Percentiles rank a stretch among this genome's conserved stretches.
phyloP scores from a whole-genome alignment of 2,888 invertebrate species.

The Lamellibrachia satsuma region DNA sequence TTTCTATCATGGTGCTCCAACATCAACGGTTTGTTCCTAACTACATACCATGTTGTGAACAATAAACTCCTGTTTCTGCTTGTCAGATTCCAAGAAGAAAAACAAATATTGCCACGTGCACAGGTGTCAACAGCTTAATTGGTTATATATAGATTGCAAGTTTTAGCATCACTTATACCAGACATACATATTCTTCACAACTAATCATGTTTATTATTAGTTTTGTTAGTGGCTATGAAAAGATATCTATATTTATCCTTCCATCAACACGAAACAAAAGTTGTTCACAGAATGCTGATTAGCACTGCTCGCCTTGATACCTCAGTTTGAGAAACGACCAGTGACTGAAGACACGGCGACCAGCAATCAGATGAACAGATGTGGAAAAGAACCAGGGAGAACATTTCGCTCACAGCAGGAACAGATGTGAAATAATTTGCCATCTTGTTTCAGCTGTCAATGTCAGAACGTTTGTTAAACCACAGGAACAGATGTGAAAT shows the following conservation, averaged over 20 bases:
- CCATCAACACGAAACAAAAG: not conserved
- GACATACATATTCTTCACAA: not conserved
- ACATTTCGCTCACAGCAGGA: not conserved
- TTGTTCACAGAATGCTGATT: not conserved
- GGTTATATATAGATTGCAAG: not conserved
- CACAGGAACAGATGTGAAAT: not conserved
- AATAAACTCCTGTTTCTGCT: not conserved
- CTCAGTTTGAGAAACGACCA: not conserved
- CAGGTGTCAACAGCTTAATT: not conserved
- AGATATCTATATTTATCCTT: too few species aligned
- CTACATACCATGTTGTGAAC: too few species aligned
- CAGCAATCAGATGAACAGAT: not conserved
- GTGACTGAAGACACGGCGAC: too few species aligned
- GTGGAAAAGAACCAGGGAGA: not conserved
- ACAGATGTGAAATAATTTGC: not conserved
- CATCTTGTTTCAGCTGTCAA: too few species aligned
- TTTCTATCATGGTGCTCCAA: not conserved
- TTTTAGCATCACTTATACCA: not conserved
- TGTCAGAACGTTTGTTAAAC: not conserved
- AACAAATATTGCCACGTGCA: not conserved
- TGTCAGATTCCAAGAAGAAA: not conserved
- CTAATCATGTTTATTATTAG: not conserved
- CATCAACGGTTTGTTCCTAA: too few species aligned
- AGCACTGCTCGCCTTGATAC: not conserved
- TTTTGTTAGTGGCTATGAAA: not conserved